Evolutionary conservation across 92 coral and sea anemone species (phyloP).

Genomic region (Micromussa lordhowensis): DNA sequence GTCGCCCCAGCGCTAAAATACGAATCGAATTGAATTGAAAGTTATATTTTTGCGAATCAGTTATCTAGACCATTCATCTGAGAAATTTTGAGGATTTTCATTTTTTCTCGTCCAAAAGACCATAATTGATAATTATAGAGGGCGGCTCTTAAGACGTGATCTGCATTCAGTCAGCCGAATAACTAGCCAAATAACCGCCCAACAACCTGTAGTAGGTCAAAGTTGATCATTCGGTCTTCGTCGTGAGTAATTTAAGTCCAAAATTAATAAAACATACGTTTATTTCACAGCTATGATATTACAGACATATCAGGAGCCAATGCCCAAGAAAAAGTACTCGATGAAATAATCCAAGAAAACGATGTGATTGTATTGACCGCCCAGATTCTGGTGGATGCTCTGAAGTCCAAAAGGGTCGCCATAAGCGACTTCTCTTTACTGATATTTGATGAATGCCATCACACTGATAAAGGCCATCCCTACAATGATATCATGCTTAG

Average conservation of each 20-base stretch:
- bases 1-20: too few relatives aligned
- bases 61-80: too few relatives aligned
- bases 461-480: constrained; percentile 75
- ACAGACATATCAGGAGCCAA: constrained; percentile 84
- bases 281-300: constrained; percentile 47
- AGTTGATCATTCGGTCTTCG: neutral
- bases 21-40: too few relatives aligned
- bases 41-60: too few relatives aligned
- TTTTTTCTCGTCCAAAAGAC: too few relatives aligned
- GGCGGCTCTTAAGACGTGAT: too few relatives aligned
- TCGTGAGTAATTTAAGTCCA: neutral
- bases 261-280: neutral
- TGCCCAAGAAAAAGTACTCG: constrained; percentile 60
- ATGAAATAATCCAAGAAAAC: constrained; percentile 32
- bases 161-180: neutral
- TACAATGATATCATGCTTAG: constrained; percentile 83
- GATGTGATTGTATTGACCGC: constrained; percentile 89
- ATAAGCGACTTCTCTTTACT: constrained; percentile 67
- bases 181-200: neutral
- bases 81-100: too few relatives aligned
- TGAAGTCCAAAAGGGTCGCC: constrained; percentile 56
- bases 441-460: constrained; percentile 85
- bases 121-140: too few relatives aligned
- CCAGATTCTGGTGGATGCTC: constrained; percentile 81
- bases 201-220: neutral